Conservation (phyloP, 2,797 vertebrate species). For the Enteromius treurensis region DNA sequence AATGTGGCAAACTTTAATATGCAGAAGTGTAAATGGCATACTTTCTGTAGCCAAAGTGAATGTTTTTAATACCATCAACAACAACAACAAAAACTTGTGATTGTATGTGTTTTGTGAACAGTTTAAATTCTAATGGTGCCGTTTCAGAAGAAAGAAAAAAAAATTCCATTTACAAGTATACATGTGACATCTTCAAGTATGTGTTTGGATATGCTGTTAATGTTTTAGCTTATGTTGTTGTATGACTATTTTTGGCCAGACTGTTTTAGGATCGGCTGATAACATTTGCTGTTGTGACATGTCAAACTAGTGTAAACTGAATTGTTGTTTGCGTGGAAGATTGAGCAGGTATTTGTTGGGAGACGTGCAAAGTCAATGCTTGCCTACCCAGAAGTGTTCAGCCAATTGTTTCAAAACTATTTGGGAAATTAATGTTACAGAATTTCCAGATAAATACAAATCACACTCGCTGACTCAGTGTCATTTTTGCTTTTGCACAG, state of each 20-base stretch:
- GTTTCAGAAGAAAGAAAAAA: no score
- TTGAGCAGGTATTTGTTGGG: constrained; percentile 10
- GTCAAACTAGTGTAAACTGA: constrained; percentile 36
- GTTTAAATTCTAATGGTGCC: no score
- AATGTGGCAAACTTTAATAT: neutral
- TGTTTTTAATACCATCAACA: neutral
- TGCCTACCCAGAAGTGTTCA: neutral
- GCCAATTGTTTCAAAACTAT: neutral
- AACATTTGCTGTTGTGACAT: constrained; percentile 24
- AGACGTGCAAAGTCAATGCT: constrained; percentile 3
- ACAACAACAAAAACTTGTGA: neutral
- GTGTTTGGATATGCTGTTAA: neutral
- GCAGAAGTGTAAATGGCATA: neutral
- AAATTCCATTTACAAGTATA: neutral
- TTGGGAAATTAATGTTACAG: neutral
- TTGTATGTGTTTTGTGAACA: no score
- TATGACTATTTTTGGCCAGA: neutral
- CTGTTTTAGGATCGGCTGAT: constrained; percentile 11
- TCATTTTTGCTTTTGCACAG: constrained; percentile 31
- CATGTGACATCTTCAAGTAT: neutral
- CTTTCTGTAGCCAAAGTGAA: no score
- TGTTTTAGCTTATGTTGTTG: constrained; percentile 1
- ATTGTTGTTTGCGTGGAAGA: constrained; percentile 31
- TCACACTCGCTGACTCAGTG: constrained; percentile 23
- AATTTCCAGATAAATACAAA: constrained; percentile 12